phyloP scores from a whole-genome alignment of 2,888 invertebrate genomes.

The Parapristionchus giblindavisi region DNA sequence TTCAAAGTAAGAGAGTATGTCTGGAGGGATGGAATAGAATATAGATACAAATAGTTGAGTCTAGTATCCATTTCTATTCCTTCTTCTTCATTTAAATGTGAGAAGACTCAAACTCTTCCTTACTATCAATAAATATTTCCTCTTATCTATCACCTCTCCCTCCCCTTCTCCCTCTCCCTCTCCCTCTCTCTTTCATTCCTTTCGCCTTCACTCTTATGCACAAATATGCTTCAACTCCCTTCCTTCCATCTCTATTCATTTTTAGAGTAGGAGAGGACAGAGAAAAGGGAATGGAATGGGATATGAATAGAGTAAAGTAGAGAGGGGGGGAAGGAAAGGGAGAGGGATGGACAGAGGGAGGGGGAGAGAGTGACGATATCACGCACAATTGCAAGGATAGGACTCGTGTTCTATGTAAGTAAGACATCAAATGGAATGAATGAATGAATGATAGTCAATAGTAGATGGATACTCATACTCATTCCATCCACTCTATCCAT shows the following conservation, averaged over 20 bases:
- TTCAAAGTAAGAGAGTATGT: not conserved
- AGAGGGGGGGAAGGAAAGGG: not conserved
- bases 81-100: too few species aligned
- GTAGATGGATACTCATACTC: not conserved
- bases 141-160: too few species aligned
- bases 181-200: too few species aligned
- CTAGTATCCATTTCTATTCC: too few species aligned
- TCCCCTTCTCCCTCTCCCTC: too few species aligned
- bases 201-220: too few species aligned
- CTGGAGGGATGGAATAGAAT: not conserved
- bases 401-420: slow-evolving; percentile 11
- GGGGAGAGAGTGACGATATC: not conserved
- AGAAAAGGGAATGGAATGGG: not conserved
- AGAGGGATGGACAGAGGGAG: not conserved
- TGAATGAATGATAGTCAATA: not conserved
- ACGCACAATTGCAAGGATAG: not conserved
- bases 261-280: not conserved
- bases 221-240: too few species aligned
- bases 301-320: not conserved
- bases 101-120: too few species aligned
- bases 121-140: too few species aligned
- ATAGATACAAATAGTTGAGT: not conserved
- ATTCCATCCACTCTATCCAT: not conserved
- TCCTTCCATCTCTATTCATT: too few species aligned
- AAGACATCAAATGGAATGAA: slow-evolving; percentile 12